phyloP scores from a whole-genome alignment of 2,797 vertebrate species.

The Platalea minor region DNA sequence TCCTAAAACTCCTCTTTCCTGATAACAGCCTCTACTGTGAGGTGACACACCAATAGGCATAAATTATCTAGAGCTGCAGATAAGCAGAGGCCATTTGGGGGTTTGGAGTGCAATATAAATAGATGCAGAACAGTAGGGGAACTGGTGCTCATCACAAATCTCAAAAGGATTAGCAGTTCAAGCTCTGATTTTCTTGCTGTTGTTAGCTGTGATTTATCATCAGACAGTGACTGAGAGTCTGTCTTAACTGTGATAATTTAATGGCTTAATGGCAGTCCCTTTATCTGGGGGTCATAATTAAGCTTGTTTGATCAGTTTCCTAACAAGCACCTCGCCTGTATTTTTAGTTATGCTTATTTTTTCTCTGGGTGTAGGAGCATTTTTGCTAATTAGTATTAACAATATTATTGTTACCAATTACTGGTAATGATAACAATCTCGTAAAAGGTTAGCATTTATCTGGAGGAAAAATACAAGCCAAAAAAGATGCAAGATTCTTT shows the following conservation, averaged over 20 bases:
- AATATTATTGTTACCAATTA: slow-evolving; percentile 55
- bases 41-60: slow-evolving; percentile 74
- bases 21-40: slow-evolving; percentile 71
- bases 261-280: slow-evolving; percentile 73
- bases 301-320: slow-evolving; percentile 74
- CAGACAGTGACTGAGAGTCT: slow-evolving; percentile 63
- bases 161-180: slow-evolving; percentile 75
- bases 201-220: slow-evolving; percentile 74
- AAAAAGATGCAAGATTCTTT: background rate
- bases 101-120: slow-evolving; percentile 72
- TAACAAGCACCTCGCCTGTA: slow-evolving; percentile 69
- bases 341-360: slow-evolving; percentile 45
- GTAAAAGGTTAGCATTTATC: slow-evolving; percentile 44
- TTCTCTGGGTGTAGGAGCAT: slow-evolving; percentile 9
- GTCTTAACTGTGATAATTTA: slow-evolving; percentile 77
- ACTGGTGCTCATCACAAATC: slow-evolving; percentile 66
- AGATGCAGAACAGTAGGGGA: slow-evolving; percentile 74
- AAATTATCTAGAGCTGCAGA: slow-evolving; percentile 78
- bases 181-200: slow-evolving; percentile 67
- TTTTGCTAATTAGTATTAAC: slow-evolving; percentile 65
- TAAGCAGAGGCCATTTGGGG: slow-evolving; percentile 73
- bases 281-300: slow-evolving; percentile 79
- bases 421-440: slow-evolving; percentile 44
- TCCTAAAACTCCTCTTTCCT: slow-evolving; percentile 68
- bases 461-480: slow-evolving; percentile 24